A percentile compares a stretch with the other conserved stretches of the same genome.
Conservation (phyloP, 2,888 invertebrate species). For the Acanthopleura granulata region DNA sequence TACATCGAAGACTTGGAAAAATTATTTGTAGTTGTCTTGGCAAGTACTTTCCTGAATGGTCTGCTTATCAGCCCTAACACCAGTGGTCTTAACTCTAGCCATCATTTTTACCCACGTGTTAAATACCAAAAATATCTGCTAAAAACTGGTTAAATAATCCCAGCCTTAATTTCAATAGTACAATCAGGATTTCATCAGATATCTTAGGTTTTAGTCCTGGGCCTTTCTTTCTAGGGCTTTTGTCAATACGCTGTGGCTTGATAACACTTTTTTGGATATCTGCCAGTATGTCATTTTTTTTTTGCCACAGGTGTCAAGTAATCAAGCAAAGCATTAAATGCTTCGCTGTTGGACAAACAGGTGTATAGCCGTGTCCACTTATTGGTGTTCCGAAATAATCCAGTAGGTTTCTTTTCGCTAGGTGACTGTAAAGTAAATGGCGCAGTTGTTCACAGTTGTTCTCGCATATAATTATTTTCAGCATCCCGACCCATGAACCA, state of each 20-base stretch:
- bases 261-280: neutral
- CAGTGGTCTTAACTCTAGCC: neutral
- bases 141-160: slow-evolving; percentile 21
- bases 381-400: too few species aligned
- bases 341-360: slow-evolving; percentile 21
- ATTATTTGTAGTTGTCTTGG: slow-evolving; percentile 17
- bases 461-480: neutral
- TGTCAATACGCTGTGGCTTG: too few species aligned
- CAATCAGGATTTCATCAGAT: slow-evolving; percentile 23
- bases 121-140: neutral
- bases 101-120: neutral
- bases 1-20: slow-evolving; percentile 24
- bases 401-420: neutral
- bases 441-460: neutral
- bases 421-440: neutral
- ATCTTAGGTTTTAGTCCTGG: slow-evolving; percentile 20
- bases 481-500: too few species aligned
- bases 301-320: slow-evolving; percentile 6
- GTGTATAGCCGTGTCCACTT: neutral
- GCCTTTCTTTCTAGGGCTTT: slow-evolving; percentile 23
- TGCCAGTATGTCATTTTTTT: slow-evolving; percentile 25
- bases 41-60: neutral
- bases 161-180: slow-evolving; percentile 24
- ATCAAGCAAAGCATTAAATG: slow-evolving; percentile 19
- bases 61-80: slow-evolving; percentile 17